phyloP scores from a whole-genome alignment of 1,140 invertebrate genomes.

The Euwallacea similis region DNA sequence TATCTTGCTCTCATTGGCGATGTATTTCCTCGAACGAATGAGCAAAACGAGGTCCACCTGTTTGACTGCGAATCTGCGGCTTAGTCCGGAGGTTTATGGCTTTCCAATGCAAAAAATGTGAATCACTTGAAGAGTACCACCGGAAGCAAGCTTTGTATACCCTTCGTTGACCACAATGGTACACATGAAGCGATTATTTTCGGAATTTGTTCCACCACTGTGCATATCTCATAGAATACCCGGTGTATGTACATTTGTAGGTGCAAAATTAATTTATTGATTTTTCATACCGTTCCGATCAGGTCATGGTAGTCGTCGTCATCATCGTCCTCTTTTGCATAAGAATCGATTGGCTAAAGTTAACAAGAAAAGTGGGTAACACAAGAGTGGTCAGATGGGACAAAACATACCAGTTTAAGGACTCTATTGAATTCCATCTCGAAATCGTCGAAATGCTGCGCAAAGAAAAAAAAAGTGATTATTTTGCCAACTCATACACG shows the following conservation, averaged over 20 bases:
- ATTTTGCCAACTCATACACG: background rate
- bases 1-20: conserved; percentile 18
- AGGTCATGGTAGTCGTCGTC: conserved; percentile 33
- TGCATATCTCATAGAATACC: background rate
- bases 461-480: background rate
- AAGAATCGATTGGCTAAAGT: conserved; percentile 3
- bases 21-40: conserved; percentile 23
- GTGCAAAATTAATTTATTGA: background rate
- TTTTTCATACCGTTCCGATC: conserved; percentile 33
- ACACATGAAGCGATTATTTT: conserved; percentile 3
- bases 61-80: conserved; percentile 12
- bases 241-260: conserved; percentile 1
- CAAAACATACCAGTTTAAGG: background rate
- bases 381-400: background rate
- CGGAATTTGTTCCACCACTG: background rate
- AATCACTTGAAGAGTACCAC: background rate
- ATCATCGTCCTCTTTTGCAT: background rate
- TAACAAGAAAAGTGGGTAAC: background rate
- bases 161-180: background rate
- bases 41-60: conserved; percentile 21
- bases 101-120: background rate
- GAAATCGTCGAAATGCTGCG: background rate
- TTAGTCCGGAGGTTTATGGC: too few species aligned
- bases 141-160: conserved; percentile 3
- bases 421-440: background rate